Conservation (phyloP, 2,113 vertebrate species). For the Ranitomeya imitator region DNA sequence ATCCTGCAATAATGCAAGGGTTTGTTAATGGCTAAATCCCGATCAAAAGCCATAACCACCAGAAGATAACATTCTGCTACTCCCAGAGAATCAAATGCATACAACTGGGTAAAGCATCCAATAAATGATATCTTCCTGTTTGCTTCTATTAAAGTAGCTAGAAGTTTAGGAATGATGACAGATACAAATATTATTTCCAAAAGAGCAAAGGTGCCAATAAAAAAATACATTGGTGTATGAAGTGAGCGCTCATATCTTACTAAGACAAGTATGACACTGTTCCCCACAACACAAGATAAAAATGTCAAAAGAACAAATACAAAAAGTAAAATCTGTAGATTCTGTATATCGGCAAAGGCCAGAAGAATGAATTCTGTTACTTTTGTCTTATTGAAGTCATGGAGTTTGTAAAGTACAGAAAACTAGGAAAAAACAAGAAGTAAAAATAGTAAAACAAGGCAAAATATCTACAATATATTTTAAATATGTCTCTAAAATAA, state of each 20-base stretch:
- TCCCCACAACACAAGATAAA: conserved; percentile 54
- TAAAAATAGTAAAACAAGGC: no score
- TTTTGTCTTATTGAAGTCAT: not conserved
- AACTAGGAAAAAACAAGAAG: no score
- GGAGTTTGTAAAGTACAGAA: no score
- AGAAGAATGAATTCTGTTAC: conserved; percentile 60
- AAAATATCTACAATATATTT: no score
- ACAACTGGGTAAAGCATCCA: conserved; percentile 13
- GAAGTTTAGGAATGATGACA: conserved; percentile 19
- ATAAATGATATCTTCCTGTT: not conserved
- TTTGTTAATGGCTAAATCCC: conserved; percentile 29
- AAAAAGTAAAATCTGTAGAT: conserved; percentile 58
- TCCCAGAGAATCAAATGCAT: conserved; percentile 14
- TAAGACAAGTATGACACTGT: conserved; percentile 54
- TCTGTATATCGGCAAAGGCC: conserved; percentile 55
- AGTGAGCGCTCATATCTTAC: conserved; percentile 50
- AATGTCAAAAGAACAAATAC: conserved; percentile 55
- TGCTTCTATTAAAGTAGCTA: not conserved
- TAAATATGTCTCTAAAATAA: no score
- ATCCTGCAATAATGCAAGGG: conserved; percentile 12
- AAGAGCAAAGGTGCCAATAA: conserved; percentile 6
- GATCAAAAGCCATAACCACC: conserved; percentile 31
- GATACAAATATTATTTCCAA: conserved; percentile 27
- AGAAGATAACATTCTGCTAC: conserved; percentile 30
- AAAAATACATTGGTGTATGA: conserved; percentile 54